Conservation (phyloP, 2,888 invertebrate species). For the Lepidochrysops patricia region DNA sequence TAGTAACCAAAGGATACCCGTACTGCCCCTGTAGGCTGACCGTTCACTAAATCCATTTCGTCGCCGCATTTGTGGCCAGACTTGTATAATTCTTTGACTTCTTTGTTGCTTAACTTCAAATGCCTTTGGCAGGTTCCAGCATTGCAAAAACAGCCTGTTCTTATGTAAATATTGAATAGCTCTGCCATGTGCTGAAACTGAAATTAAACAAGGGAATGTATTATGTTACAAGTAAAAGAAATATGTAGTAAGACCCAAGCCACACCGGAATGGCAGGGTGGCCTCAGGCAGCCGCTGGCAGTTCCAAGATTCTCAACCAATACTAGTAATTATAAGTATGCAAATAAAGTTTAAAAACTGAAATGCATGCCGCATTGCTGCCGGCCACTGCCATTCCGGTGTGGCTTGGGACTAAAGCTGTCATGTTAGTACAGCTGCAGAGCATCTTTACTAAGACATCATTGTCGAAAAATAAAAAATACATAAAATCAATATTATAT, state of each 20-base stretch:
- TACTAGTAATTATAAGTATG: too few species aligned
- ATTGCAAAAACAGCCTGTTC: conserved; percentile 98
- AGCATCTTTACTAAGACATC: too few species aligned
- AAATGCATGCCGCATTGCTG: too few species aligned
- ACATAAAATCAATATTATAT: too few species aligned
- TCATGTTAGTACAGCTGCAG: too few species aligned
- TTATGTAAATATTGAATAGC: conserved; percentile 86
- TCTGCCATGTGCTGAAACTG: conserved; percentile 92
- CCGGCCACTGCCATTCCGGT: too few species aligned
- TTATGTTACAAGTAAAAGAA: not conserved
- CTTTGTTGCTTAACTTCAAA: conserved; percentile 78
- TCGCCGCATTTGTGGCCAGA: conserved; percentile 95
- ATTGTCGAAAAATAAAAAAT: too few species aligned
- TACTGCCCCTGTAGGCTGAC: conserved; percentile 92
- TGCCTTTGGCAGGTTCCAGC: conserved; percentile 94
- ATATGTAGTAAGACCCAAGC: not conserved
- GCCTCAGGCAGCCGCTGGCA: too few species aligned
- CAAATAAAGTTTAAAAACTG: too few species aligned
- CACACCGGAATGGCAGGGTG: too few species aligned
- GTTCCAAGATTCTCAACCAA: too few species aligned
- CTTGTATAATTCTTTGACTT: conserved; percentile 85
- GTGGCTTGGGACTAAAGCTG: too few species aligned
- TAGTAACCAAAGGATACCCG: conserved; percentile 95
- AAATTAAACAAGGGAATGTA: conserved; percentile 22
- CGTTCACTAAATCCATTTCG: conserved; percentile 87